phyloP scores from a whole-genome alignment of 2,113 vertebrate species.

The Eretmochelys imbricata region DNA sequence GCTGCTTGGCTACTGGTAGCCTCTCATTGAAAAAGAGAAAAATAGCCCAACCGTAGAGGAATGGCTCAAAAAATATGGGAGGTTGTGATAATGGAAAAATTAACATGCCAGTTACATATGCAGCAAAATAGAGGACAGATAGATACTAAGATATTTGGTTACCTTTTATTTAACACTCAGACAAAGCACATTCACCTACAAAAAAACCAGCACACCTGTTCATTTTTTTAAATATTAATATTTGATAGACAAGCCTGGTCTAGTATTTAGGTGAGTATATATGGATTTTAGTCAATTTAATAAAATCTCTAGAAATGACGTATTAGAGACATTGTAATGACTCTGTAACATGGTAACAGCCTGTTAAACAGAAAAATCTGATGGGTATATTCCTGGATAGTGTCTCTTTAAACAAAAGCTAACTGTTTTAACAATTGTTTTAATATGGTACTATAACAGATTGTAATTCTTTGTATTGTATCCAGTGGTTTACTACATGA shows the following conservation, averaged over 20 bases:
- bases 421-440: background rate
- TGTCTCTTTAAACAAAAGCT: background rate
- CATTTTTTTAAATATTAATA: background rate
- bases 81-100: background rate
- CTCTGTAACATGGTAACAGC: background rate
- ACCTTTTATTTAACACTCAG: background rate
- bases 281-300: background rate
- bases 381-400: background rate
- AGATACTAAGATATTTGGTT: background rate
- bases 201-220: background rate
- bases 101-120: background rate
- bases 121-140: background rate
- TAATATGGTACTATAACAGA: background rate
- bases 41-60: background rate
- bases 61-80: background rate
- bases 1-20: background rate
- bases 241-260: background rate
- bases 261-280: background rate
- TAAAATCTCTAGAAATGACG: background rate
- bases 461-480: background rate
- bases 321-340: background rate
- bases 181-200: background rate
- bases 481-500: background rate
- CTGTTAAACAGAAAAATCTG: background rate
- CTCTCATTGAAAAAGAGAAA: background rate